These are phyloP conservation scores for Proisotoma minuta DNA, from an alignment of 2,888 invertebrate genomes.

Conservation along the genomic window DNA sequence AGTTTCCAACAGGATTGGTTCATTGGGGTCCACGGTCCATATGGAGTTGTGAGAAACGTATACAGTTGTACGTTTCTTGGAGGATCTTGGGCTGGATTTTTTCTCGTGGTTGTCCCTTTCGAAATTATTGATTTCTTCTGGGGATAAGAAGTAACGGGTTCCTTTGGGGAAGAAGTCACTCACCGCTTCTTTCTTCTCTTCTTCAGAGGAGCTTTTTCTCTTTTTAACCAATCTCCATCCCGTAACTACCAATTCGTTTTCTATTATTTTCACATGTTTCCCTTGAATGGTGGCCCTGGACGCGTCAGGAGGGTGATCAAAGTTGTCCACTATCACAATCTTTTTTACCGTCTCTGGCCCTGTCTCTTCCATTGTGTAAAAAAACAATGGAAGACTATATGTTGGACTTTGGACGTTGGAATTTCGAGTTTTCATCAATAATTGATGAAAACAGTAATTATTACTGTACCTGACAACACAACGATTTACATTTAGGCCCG, in stretches of 20 bases:
- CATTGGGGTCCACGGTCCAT: neutral
- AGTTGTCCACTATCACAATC: slow-evolving; percentile 1
- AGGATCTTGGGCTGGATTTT: neutral
- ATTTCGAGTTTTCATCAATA: too few species aligned
- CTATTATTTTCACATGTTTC: neutral
- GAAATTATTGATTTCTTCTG: neutral
- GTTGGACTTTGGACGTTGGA: too few species aligned
- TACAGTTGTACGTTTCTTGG: neutral
- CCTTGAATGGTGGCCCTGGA: neutral
- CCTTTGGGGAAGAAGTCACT: neutral
- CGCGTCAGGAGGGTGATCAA: neutral
- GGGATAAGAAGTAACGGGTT: neutral
- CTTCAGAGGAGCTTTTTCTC: neutral
- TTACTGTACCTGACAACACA: too few species aligned
- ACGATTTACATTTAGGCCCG: too few species aligned
- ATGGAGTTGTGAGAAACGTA: neutral
- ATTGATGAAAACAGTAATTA: too few species aligned
- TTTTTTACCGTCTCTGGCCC: neutral
- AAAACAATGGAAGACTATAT: too few species aligned
- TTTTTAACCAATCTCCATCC: neutral
- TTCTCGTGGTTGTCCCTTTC: neutral
- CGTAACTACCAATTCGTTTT: neutral
- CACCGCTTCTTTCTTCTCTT: neutral
- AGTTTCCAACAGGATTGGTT: slow-evolving; percentile 1
- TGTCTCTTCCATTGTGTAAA: too few species aligned